Base-by-base conservation (phyloP, 2,888 invertebrate species). In the Eulithis prunata region DNA sequence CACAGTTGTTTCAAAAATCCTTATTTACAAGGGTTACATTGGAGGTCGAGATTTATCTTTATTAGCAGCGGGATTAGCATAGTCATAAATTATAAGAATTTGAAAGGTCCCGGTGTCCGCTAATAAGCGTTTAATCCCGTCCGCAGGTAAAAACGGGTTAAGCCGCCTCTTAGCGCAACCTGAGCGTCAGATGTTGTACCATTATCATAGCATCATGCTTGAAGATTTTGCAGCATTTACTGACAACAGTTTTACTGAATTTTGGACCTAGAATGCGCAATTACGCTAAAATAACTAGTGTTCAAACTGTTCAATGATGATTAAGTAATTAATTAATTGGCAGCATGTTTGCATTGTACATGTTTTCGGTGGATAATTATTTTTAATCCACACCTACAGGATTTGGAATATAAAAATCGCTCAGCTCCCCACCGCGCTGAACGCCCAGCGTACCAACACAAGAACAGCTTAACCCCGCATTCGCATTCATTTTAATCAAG, bases 401-500 rank as follows among this genome's bases (percentile, higher is more conserved):
- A 21, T 21, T 21, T 10, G 41, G 41, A 21, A 21, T 14, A 49
- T 21, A 4, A 21, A 4, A 49, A 49, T 49, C 10, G 21, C 21
- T 4, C 21, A 11, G 47, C 13, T 14, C 47, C 14, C 8, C 6
- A 8, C 47, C 14, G 2, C 54, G 55, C 47, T 43, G 32, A 28
- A 14, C 66, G 60, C 62, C 49, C 13, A 14, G 49, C 13, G 4
- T 32, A 14, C 36, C 7, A 64, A 66, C 49, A 55, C 62, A 51
- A 1, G 38, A 46, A 41, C 57, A 52, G 5, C 51, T n/a, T 10
- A 32, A 45, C 11, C 46, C 49, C 60, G 47, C 52, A 46, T 67
- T 70, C 75, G 81, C 80, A 83, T 86, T 82, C 81, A 80, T 86
- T 86, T 85, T 86, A 86, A 87, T 88, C 83, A 86, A 78, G 71